Base-by-base conservation (phyloP, 2,797 vertebrate genomes). In the Odontamblyopus rebecca region DNA sequence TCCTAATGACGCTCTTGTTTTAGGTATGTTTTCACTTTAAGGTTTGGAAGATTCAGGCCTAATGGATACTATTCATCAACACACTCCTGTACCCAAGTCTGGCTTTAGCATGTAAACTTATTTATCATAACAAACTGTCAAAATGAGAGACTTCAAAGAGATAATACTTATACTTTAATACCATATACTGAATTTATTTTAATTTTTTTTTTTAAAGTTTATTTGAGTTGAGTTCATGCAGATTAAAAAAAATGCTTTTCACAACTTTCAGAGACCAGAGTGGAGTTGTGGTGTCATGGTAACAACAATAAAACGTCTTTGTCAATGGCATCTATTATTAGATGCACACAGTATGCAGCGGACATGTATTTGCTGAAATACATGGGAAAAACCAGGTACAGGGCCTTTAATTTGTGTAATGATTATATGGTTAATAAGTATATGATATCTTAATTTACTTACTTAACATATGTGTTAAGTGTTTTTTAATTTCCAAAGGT, bases 1-100 rank as follows among this genome's bases (percentile, higher is more conserved):
- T 94, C 92, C 92, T 94, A 94, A 94, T 94, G 93, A 94, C 92
- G 90, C 89, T 93, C 92, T 93, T 93, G 93, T 94, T 94, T 94
- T 92, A 90, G 88, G 89, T 91, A 91, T 92, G 92, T 91, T 94
- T 94, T 93, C 91, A 92, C 90, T 93, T 92, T 92, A 92, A 92
- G 91, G 91, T 92, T 91, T 91, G 77, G 86, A 87, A 92, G 91
- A 93, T 91, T 89, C 85, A 51, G 67, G 60, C 89, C 89, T 94
- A 94, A 94, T 94, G 92, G 93, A 90, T 73, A 87, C 91, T 75
- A 94, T 94, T 93, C 76, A 94, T 94, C 94, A 63, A 94, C 77
- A 29, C 74, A 70, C 88, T 81, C 88, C 85, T 87, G 83, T 83
- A 89, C 89, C 89, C 81, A 92, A 92, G 90, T 93, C 91, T 86